Base-by-base conservation (phyloP, 1,140 invertebrate species). In the Maniola jurtina region DNA sequence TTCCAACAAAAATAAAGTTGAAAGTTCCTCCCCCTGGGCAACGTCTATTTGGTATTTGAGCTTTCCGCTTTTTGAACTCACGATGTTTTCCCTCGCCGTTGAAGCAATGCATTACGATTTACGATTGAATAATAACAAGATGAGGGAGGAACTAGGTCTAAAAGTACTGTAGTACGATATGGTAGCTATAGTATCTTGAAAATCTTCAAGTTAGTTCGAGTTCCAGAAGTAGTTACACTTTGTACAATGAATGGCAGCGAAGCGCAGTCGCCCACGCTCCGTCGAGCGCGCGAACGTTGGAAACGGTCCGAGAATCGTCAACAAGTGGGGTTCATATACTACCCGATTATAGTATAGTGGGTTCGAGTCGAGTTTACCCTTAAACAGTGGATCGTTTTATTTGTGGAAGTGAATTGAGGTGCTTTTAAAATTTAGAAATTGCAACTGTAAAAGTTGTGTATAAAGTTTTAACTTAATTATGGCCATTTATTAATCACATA, bases 231-330 rank as follows among this genome's bases (percentile, higher is more conserved):
- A 83, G 60, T 54, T 38, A 64, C 58, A 57, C 62, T 66, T 64
- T 72, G 73, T 72, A 78, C 78, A 80, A 84, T 89, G 86, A 89
- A 87, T 86, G 81, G 77, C 77, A 71, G 79, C 75, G 71, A 77
- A 82, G 82, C 86, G 84, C 86, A 89, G 86, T 89, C 80, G 83
- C 69, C 75, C 72, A 80, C 80, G 84, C 81, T 84, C 79, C 77
- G 84, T 52, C 80, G 79, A 75, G 84, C 79, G 83, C 84, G 86
- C 84, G 86, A 86, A 86, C 86, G 86, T 82, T 77, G 64, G 45
- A 58, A 61, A 38, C 59, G 69, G 66, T 61, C 67, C 70, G 72
- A 35, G 42, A 56, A 64, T 64, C 72, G 73, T 83, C 82, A 85
- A 86, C 83, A 86, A 86, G 79, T 88, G 76, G 73, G 72, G 56